phyloP scores from a whole-genome alignment of 92 coral and sea anemone species.

The Epizoanthus fatuus region DNA sequence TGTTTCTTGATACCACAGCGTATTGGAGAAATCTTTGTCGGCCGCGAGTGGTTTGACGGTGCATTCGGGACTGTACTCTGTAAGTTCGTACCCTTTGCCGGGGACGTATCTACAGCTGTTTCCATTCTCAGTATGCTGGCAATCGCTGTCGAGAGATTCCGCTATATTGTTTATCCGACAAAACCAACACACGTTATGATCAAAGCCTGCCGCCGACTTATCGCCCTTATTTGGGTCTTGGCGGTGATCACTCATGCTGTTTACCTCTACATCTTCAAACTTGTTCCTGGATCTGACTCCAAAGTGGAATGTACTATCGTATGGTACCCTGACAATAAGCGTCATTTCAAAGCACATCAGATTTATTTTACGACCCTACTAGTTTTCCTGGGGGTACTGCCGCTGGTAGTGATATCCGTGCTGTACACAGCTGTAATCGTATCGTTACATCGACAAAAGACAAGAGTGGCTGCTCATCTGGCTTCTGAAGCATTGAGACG shows the following conservation, averaged over 20 bases:
- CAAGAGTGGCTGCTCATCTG: not conserved
- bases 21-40: too few species aligned
- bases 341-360: not conserved
- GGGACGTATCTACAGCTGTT: constrained; percentile 1
- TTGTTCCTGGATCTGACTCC: not conserved
- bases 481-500: too few species aligned
- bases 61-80: not conserved
- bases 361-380: not conserved
- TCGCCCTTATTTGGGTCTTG: constrained; percentile 19
- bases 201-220: not conserved
- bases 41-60: not conserved
- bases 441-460: not conserved
- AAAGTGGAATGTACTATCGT: not conserved
- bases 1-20: not conserved
- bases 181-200: not conserved
- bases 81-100: constrained; percentile 3
- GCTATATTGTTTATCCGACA: not conserved
- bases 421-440: not conserved
- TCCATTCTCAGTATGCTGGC: constrained; percentile 28
- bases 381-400: not conserved
- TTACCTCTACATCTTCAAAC: not conserved
- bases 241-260: not conserved
- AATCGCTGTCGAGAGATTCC: constrained; percentile 20
- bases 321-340: not conserved
- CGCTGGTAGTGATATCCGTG: too few species aligned